Conservation (phyloP, 2,113 vertebrate species). For the Noturus placidus region DNA sequence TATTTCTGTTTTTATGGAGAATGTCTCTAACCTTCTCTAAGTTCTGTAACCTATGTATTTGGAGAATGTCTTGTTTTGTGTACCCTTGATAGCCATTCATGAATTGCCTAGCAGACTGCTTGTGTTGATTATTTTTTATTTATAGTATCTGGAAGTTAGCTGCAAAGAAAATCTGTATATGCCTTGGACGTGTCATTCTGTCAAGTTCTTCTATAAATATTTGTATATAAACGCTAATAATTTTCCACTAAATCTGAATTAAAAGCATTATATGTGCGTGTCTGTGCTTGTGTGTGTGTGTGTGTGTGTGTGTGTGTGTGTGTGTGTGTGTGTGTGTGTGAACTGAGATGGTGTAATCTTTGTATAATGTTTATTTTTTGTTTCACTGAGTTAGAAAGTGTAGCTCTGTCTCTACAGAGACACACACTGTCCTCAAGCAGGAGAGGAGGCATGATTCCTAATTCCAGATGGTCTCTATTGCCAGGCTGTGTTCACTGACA, state of each 20-base stretch:
- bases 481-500: not conserved
- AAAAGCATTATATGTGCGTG: not conserved
- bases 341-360: not conserved
- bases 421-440: not conserved
- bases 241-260: not conserved
- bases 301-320: too few species aligned
- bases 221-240: too few species aligned
- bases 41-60: not conserved
- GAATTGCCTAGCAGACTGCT: not conserved
- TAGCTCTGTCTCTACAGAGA: not conserved
- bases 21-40: too few species aligned
- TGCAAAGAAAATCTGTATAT: not conserved
- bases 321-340: too few species aligned
- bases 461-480: not conserved
- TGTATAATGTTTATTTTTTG: not conserved
- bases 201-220: not conserved
- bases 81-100: not conserved
- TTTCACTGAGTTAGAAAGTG: not conserved
- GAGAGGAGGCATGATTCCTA: not conserved
- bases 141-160: not conserved
- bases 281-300: not conserved
- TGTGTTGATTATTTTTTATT: not conserved
- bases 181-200: not conserved
- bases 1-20: not conserved
- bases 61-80: not conserved